phyloP scores from a whole-genome alignment of 2,113 vertebrate genomes.

The Phyllostomus discolor region DNA sequence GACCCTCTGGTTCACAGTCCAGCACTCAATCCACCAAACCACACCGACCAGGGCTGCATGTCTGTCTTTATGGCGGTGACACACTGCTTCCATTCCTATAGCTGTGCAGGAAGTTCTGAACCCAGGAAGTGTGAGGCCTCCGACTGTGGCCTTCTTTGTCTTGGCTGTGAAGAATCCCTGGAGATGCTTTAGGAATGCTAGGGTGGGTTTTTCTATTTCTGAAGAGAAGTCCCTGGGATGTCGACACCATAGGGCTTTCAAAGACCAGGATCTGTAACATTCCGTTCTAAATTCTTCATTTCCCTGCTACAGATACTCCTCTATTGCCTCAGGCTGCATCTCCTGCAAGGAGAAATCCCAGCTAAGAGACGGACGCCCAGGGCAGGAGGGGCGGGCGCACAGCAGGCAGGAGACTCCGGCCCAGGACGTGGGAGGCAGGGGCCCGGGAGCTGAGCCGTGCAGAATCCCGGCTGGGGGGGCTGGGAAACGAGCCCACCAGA shows the following conservation, averaged over 20 bases:
- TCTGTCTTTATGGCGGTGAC: not conserved
- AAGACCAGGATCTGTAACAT: not conserved
- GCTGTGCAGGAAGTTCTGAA: not conserved
- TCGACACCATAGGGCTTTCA: not conserved
- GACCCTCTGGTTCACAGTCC: too few relatives aligned
- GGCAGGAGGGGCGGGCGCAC: too few relatives aligned
- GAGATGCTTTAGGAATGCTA: not conserved
- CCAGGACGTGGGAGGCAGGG: not conserved
- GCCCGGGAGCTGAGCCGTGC: not conserved
- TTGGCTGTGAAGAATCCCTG: not conserved
- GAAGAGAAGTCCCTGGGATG: not conserved
- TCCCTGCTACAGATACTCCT: not conserved
- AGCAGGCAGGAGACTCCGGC: too few relatives aligned
- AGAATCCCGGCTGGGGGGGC: not conserved
- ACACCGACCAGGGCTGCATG: too few relatives aligned
- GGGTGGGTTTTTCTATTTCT: not conserved
- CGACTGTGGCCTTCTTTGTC: not conserved
- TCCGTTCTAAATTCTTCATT: not conserved
- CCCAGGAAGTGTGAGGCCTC: not conserved
- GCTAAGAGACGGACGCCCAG: not conserved
- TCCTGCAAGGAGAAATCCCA: not conserved
- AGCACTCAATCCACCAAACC: not conserved
- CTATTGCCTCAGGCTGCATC: too few relatives aligned
- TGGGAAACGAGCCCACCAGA: not conserved
- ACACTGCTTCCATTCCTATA: not conserved